phyloP scores from a whole-genome alignment of 2,888 invertebrate genomes.

The Drosophila aldrichi region DNA sequence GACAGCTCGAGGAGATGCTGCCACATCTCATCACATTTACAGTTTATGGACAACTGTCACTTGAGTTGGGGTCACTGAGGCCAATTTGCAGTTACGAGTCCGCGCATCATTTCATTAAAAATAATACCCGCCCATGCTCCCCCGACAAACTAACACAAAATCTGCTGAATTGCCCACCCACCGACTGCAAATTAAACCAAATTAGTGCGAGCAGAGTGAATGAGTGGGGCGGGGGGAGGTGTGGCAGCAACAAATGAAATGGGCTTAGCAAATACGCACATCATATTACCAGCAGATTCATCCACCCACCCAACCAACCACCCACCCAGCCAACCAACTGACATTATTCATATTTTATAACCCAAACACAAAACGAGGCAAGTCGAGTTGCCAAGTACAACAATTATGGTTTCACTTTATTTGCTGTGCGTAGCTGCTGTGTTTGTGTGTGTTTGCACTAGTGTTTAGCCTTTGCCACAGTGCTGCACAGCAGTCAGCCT shows the following conservation, averaged over 20 bases:
- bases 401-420: conserved; percentile 79
- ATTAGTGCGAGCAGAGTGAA: conserved; percentile 48
- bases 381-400: conserved; percentile 77
- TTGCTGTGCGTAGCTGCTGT: conserved; percentile 42
- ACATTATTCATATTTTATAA: conserved; percentile 76
- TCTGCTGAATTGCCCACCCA: conserved; percentile 49
- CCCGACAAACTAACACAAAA: conserved; percentile 30
- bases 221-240: neutral
- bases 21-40: conserved; percentile 2
- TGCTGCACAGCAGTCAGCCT: conserved; percentile 33
- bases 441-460: conserved; percentile 46
- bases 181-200: conserved; percentile 72
- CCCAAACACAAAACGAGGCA: conserved; percentile 51
- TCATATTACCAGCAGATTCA: conserved; percentile 52
- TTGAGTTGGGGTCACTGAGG: conserved; percentile 34
- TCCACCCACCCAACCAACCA: neutral
- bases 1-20: too few relatives aligned
- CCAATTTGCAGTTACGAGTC: conserved; percentile 74
- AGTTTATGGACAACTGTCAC: conserved; percentile 35
- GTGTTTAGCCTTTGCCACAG: conserved; percentile 55
- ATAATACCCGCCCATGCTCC: conserved; percentile 42
- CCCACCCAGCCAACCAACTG: conserved; percentile 28
- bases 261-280: conserved; percentile 78
- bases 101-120: conserved; percentile 71
- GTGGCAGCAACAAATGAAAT: conserved; percentile 54